Conservation (phyloP, 2,888 invertebrate genomes). For the Caenorhabditis japonica region DNA sequence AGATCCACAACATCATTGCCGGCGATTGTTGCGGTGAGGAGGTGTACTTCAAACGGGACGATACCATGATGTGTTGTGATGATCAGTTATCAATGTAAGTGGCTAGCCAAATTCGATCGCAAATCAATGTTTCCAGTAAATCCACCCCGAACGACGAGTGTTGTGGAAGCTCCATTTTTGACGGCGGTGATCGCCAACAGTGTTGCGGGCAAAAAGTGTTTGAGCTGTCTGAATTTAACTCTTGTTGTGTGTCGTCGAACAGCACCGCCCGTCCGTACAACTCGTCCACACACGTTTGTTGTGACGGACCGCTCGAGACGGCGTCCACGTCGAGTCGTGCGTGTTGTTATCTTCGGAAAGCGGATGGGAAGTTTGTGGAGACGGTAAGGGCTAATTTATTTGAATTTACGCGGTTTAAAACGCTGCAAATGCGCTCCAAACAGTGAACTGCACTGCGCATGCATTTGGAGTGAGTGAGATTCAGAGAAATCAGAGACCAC, state of each 20-base stretch:
- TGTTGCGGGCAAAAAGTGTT: conserved; percentile 68
- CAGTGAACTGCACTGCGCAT: background rate
- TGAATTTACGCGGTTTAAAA: too few relatives aligned
- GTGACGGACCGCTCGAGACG: conserved; percentile 69
- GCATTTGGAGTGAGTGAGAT: too few relatives aligned
- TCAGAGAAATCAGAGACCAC: too few relatives aligned
- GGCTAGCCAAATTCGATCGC: too few relatives aligned
- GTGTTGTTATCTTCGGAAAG: conserved; percentile 70
- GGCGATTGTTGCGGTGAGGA: conserved; percentile 74
- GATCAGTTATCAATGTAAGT: conserved; percentile 59
- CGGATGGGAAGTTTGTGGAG: conserved; percentile 35
- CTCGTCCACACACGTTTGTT: conserved; percentile 70
- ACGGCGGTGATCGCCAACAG: conserved; percentile 68
- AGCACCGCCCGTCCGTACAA: conserved; percentile 45
- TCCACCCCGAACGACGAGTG: conserved; percentile 61
- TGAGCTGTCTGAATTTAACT: conserved; percentile 51
- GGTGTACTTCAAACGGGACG: conserved; percentile 67
- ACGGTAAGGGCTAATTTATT: too few relatives aligned
- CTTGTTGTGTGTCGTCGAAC: conserved; percentile 55
- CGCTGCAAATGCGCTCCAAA: too few relatives aligned
- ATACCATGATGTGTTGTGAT: conserved; percentile 70
- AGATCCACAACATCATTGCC: conserved; percentile 74
- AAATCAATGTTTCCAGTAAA: conserved; percentile 49
- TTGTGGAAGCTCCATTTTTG: conserved; percentile 71
- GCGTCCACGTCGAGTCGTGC: conserved; percentile 54